These are phyloP conservation scores for Paratrypauchen microcephalus DNA, from an alignment of 2,797 vertebrate genomes.

Conservation along the genomic window DNA sequence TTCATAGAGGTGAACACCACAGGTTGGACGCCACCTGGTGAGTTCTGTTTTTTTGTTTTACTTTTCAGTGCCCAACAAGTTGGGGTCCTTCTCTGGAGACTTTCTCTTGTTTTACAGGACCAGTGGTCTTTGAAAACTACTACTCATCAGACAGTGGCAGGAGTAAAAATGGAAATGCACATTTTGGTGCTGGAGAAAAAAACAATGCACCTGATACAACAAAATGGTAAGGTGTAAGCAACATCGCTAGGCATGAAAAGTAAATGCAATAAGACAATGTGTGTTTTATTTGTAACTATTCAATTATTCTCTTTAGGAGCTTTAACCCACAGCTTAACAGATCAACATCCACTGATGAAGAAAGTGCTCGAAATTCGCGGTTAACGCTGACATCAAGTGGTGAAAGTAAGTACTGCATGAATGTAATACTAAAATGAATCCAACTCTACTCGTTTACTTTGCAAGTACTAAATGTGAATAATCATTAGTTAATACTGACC, in stretches of 20 bases:
- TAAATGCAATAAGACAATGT: not conserved
- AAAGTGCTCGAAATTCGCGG: constrained; percentile 22
- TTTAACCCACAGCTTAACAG: constrained; percentile 43
- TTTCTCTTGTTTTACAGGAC: constrained; percentile 65
- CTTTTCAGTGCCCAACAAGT: not conserved
- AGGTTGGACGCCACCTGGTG: constrained; percentile 83
- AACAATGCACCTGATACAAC: constrained; percentile 60
- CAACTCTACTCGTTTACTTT: not conserved
- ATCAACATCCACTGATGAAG: constrained; percentile 15
- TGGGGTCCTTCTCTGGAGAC: not conserved
- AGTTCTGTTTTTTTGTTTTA: constrained; percentile 3
- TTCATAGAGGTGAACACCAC: constrained; percentile 88
- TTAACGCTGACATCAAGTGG: constrained; percentile 37
- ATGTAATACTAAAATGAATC: not conserved
- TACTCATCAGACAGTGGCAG: constrained; percentile 51
- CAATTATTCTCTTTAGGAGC: constrained; percentile 35
- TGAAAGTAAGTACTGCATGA: constrained; percentile 41
- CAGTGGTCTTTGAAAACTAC: constrained; percentile 84
- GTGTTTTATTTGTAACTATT: not conserved
- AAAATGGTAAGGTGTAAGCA: not conserved
- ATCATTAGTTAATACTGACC: not conserved
- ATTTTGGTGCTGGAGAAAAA: constrained; percentile 41
- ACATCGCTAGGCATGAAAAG: not conserved
- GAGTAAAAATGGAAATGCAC: constrained; percentile 54
- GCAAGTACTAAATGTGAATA: not conserved